Evolutionary conservation across 2,888 invertebrate genomes (phyloP), one percentile per base, ranked within the genome.

Genomic region (Philereme transversata): DNA sequence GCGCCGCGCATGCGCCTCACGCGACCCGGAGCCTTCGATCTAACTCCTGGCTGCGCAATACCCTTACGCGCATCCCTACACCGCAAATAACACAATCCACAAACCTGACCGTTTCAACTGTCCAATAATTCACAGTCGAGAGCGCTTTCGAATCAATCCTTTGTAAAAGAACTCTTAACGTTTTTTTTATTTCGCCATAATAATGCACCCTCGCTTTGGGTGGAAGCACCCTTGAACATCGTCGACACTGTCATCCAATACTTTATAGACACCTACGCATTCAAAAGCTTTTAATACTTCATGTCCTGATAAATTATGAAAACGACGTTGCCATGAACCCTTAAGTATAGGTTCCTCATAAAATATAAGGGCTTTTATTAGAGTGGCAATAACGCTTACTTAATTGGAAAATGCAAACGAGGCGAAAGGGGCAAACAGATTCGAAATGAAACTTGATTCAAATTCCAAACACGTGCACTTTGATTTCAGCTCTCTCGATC

Each of bases 21-120:
- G 68, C 74, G 70, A 70, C 78, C 77, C 79, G 76, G 69, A 77
- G 81, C 84, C 87, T 90, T 90, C 91, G 90, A 90, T 91, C 88
- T 88, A 84, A 78, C 87, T 75, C 77, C 79, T 77, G 69, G 82
- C 71, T 87, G 89, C 88, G 88, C 89, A 81, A 62, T 60, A 68
- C 60, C 69, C 62, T 77, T 62, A 60, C 85, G 88, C 90, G 87
- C 88, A 88, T 70, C 83, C 66, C 56, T 10, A 76, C 82, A 83
- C 83, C 87, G 85, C 88, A 87, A 90, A 88, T 86, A 89, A 86
- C 84, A 85, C 83, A 79, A 82, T 82, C 81, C 77, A 84, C 83
- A 77, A 79, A 84, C 84, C 79, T 81, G 77, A 83, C 81, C 79
- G 71, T 79, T 83, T 75, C 76, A 71, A 79, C 77, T 77, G 73